Conservation (phyloP, 2,113 vertebrate species). For the Haplochromis burtoni region DNA sequence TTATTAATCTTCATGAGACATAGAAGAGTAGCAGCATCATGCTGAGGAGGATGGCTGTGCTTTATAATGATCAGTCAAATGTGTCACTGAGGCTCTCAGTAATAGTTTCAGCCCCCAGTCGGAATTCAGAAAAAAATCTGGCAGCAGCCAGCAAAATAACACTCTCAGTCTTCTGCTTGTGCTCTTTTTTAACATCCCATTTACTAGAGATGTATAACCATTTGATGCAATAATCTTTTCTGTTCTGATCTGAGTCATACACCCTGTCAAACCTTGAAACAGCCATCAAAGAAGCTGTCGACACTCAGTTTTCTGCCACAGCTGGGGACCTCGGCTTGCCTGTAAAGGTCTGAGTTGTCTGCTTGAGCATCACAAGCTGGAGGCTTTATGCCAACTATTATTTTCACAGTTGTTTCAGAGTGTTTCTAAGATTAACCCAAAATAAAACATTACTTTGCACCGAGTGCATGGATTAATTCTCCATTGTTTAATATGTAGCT, state of each 20-base stretch:
- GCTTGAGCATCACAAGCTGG: neutral
- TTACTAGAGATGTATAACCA: conserved; percentile 11
- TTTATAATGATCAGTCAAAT: conserved; percentile 35
- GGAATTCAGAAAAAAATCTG: neutral
- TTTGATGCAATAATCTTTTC: conserved; percentile 26
- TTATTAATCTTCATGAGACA: conserved; percentile 32
- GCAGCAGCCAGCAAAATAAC: neutral
- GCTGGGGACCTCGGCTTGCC: neutral
- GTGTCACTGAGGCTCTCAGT: conserved; percentile 1
- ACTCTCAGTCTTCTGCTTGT: neutral
- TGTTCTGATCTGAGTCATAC: conserved; percentile 21
- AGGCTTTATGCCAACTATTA: neutral
- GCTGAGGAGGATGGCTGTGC: conserved; percentile 5
- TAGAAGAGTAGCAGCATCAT: neutral
- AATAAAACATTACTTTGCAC: neutral
- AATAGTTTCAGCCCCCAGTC: neutral
- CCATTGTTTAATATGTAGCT: neutral
- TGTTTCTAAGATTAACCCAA: neutral
- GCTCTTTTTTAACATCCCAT: neutral
- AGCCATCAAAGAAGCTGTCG: neutral
- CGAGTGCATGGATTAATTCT: neutral
- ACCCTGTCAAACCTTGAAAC: neutral
- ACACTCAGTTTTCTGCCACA: neutral
- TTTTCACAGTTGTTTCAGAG: neutral
- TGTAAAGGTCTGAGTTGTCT: neutral